These are phyloP conservation scores for Peromyscus nudipes DNA, from an alignment of 2,797 vertebrate species.

Conservation along the genomic window DNA sequence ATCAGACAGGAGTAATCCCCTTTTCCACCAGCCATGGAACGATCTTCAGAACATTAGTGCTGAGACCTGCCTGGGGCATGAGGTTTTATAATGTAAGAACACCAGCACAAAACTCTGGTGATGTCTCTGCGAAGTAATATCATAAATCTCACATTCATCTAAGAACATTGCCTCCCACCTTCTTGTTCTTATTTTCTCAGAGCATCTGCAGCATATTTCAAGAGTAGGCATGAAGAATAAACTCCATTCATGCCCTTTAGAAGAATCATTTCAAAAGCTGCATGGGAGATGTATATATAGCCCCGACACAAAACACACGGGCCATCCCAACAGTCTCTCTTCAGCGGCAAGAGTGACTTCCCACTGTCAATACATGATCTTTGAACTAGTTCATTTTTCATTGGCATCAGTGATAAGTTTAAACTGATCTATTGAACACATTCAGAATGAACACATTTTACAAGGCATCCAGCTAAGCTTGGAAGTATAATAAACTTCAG, in stretches of 20 bases:
- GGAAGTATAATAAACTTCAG: background rate
- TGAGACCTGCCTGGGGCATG: background rate
- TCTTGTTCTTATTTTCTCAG: slow-evolving; percentile 64
- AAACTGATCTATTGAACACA: background rate
- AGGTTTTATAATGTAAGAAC: slow-evolving; percentile 21
- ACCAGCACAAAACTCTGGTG: background rate
- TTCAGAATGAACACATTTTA: background rate
- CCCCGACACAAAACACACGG: background rate
- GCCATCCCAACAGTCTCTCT: background rate
- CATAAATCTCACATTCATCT: slow-evolving; percentile 63
- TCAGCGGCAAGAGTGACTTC: background rate
- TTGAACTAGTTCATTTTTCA: background rate
- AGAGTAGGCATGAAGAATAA: slow-evolving; percentile 63
- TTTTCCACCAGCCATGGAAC: background rate
- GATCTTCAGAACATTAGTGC: background rate
- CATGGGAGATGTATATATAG: background rate
- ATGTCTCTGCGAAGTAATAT: slow-evolving; percentile 5
- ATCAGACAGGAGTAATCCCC: background rate
- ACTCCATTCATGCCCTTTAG: slow-evolving; percentile 44
- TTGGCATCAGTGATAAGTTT: background rate
- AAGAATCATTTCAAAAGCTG: slow-evolving; percentile 49
- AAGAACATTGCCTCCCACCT: slow-evolving; percentile 65
- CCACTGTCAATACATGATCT: background rate
- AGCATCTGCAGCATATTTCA: slow-evolving; percentile 66
- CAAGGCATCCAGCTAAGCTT: background rate